These are phyloP conservation scores for Gila robusta DNA, from an alignment of 2,797 vertebrate species.

Conservation along the genomic window DNA sequence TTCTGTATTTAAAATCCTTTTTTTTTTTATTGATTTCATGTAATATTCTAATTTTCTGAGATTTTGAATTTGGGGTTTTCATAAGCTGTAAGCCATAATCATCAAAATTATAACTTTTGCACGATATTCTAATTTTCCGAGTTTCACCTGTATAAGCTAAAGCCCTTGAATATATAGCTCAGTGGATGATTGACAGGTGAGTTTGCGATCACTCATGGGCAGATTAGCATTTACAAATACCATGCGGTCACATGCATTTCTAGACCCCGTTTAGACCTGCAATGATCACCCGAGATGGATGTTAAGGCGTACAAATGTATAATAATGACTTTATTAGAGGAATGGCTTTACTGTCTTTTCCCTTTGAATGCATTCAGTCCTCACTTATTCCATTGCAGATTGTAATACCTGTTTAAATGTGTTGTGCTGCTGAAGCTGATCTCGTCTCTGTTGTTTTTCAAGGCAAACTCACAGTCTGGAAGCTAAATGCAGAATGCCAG, in stretches of 20 bases:
- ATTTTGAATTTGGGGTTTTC: no score
- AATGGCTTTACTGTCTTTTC: neutral
- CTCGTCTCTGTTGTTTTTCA: slow-evolving; percentile 50
- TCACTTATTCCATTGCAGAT: neutral
- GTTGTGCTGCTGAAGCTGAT: slow-evolving; percentile 15
- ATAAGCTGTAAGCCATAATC: no score
- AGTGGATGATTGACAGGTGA: neutral
- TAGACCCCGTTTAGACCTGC: neutral
- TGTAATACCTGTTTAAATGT: neutral
- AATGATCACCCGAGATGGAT: neutral
- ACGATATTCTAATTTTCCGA: no score
- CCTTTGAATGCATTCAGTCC: neutral
- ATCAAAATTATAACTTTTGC: no score
- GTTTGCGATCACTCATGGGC: neutral
- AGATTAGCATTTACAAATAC: neutral
- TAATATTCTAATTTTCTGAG: no score
- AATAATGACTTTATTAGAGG: neutral
- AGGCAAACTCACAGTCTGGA: slow-evolving; percentile 57
- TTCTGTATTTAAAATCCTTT: no score
- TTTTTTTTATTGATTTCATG: no score
- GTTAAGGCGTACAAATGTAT: neutral
- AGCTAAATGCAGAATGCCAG: slow-evolving; percentile 50
- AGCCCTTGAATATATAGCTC: neutral
- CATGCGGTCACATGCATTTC: neutral
- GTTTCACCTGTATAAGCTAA: neutral